A percentile compares a stretch with the other conserved stretches of the same genome.
These are phyloP conservation scores for Electrona antarctica DNA, from an alignment of 2,113 vertebrate species.

Conservation along the genomic window DNA sequence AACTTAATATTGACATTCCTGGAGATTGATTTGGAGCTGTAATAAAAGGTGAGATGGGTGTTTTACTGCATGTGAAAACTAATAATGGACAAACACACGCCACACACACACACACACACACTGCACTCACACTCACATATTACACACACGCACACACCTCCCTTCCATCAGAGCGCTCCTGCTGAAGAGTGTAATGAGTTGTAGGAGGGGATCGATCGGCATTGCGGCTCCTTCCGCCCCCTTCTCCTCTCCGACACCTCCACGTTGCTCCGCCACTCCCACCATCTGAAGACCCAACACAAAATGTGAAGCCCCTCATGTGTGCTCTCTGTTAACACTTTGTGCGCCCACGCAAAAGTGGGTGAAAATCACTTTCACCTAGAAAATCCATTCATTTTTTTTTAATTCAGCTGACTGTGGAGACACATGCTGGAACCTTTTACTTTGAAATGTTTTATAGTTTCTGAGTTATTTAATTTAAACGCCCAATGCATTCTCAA, in stretches of 20 bases:
- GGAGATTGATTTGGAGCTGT: constrained; percentile 10
- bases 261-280: constrained; percentile 39
- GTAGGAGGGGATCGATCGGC: constrained; percentile 89
- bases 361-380: too few species aligned
- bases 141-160: constrained; percentile 77
- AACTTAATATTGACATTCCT: constrained; percentile 25
- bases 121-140: constrained; percentile 21
- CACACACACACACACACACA: constrained; percentile 8
- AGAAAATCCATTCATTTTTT: too few species aligned
- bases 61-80: constrained; percentile 27
- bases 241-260: constrained; percentile 68
- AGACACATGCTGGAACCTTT: too few species aligned
- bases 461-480: too few species aligned
- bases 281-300: constrained; percentile 57
- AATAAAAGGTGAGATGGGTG: constrained; percentile 19
- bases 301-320: constrained; percentile 19
- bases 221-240: constrained; percentile 80
- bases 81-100: constrained; percentile 20
- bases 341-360: too few species aligned
- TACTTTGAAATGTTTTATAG: too few species aligned
- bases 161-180: constrained; percentile 89
- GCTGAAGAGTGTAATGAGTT: constrained; percentile 93
- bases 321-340: constrained; percentile 29
- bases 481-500: too few species aligned
- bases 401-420: too few species aligned